phyloP scores from a whole-genome alignment of 2,888 invertebrate genomes.

The Scaptodrosophila latifasciaeformis region DNA sequence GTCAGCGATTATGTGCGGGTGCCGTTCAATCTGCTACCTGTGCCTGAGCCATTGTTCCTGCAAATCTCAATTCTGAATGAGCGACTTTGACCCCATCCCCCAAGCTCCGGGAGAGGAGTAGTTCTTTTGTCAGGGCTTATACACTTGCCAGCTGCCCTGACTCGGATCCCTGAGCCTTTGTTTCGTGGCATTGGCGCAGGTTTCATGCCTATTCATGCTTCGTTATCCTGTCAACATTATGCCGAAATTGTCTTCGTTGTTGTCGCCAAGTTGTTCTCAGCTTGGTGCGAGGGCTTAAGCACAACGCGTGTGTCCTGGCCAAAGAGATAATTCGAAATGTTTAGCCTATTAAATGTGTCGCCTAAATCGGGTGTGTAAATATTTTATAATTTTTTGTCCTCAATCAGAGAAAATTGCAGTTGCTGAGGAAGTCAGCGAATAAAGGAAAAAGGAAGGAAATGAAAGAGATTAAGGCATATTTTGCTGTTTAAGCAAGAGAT shows the following conservation, averaged over 20 bases:
- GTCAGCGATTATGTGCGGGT: slow-evolving; percentile 59
- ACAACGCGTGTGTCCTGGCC: slow-evolving; percentile 21
- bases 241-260: slow-evolving; percentile 57
- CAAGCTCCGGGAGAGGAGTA: slow-evolving; percentile 28
- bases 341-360: slow-evolving; percentile 65
- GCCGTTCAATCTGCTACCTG: slow-evolving; percentile 58
- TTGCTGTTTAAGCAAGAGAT: no score
- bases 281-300: slow-evolving; percentile 19
- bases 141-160: slow-evolving; percentile 59
- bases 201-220: slow-evolving; percentile 72
- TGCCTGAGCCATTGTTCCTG: slow-evolving; percentile 47
- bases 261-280: slow-evolving; percentile 48
- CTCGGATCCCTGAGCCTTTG: slow-evolving; percentile 28
- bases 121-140: slow-evolving; percentile 15
- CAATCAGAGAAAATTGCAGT: slow-evolving; percentile 29
- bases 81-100: slow-evolving; percentile 22
- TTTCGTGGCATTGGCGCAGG: slow-evolving; percentile 36
- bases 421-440: not conserved
- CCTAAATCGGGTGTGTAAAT: slow-evolving; percentile 57
- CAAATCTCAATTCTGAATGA: slow-evolving; percentile 52
- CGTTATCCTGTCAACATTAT: slow-evolving; percentile 69
- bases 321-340: slow-evolving; percentile 42
- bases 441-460: not conserved
- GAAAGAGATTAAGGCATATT: not conserved
- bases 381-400: slow-evolving; percentile 41